Base-by-base conservation (phyloP, 1,140 invertebrate species). In the Polypedilum pembai region DNA sequence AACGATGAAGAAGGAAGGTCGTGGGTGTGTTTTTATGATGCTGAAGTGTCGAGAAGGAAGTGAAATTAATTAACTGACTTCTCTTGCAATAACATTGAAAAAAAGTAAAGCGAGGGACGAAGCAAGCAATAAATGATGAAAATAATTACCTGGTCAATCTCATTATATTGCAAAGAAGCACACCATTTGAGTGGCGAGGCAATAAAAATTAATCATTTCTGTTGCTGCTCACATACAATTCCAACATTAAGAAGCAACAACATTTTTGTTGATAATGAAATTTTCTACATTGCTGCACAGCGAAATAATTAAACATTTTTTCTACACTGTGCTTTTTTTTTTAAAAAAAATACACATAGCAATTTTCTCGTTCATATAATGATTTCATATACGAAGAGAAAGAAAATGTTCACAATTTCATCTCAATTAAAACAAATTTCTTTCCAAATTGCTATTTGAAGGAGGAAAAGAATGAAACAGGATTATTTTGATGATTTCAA, bases 91-190 rank as follows among this genome's bases (percentile, higher is more conserved):
- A 56, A n/a, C 45, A 56, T 56, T n/a, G 45, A 56, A 45, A 45
- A 45, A 45, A 45, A 45, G 41, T 45, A 45, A 45, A 56, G 12
- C 8, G 1, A 56, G 45, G 45, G 45, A 20, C 15, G 18, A 21
- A 18, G 20, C 5, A 21, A 69, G 65, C 65, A 69, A 18, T 20
- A 69, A 69, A 69, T 69, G 20, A 21, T 21, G 65, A 69, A 69
- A 69, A 69, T 69, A 69, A 69, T 69, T 69, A 21, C 65, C 65
- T 21, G 65, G 65, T 69, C 65, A 69, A 69, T 69, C 65, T 69
- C 65, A 69, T 69, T 69, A 69, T 8, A 8, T 20, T 69, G 45
- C 45, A 56, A 21, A 18, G 5, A 3, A 69, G 65, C 65, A 12
- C 3, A 56, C 45, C 45, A 33, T 5, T 33, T 33, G 24, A 56